phyloP scores from a whole-genome alignment of 2,888 invertebrate genomes.

The Caenorhabditis sp. region DNA sequence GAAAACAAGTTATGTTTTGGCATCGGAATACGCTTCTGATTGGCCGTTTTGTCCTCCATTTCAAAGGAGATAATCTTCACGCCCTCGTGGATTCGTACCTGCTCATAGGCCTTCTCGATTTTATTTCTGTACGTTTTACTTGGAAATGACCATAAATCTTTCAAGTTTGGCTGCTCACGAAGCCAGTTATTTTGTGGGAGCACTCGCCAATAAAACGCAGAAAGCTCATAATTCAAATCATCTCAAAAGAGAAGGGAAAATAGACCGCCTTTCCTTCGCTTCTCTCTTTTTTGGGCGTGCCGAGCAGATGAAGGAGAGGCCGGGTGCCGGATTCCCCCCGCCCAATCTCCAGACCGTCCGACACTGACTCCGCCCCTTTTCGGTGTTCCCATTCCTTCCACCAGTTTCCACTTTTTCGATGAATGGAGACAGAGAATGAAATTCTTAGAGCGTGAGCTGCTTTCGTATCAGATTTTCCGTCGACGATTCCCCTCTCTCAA shows the following conservation, averaged over 20 bases:
- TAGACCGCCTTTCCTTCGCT: slow-evolving; percentile 1
- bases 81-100: slow-evolving; percentile 4
- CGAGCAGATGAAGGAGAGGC: not conserved
- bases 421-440: slow-evolving; percentile 24
- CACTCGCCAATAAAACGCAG: slow-evolving; percentile 27
- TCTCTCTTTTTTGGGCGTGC: slow-evolving; percentile 1
- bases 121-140: not conserved
- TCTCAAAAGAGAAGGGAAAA: slow-evolving; percentile 35
- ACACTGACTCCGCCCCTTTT: slow-evolving; percentile 23
- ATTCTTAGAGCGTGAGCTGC: slow-evolving; percentile 35
- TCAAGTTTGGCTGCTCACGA: slow-evolving; percentile 24
- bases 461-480: slow-evolving; percentile 19
- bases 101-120: not conserved
- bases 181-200: slow-evolving; percentile 47
- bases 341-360: slow-evolving; percentile 2
- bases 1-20: not conserved
- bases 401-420: slow-evolving; percentile 3
- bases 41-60: not conserved
- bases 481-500: slow-evolving; percentile 4
- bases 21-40: not conserved
- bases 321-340: not conserved
- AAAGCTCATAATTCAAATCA: slow-evolving; percentile 56
- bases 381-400: slow-evolving; percentile 22
- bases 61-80: slow-evolving; percentile 1
- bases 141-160: slow-evolving; percentile 43